Evolutionary conservation across 2,113 vertebrate species (phyloP).

Genomic region (Takifugu bimaculatus): DNA sequence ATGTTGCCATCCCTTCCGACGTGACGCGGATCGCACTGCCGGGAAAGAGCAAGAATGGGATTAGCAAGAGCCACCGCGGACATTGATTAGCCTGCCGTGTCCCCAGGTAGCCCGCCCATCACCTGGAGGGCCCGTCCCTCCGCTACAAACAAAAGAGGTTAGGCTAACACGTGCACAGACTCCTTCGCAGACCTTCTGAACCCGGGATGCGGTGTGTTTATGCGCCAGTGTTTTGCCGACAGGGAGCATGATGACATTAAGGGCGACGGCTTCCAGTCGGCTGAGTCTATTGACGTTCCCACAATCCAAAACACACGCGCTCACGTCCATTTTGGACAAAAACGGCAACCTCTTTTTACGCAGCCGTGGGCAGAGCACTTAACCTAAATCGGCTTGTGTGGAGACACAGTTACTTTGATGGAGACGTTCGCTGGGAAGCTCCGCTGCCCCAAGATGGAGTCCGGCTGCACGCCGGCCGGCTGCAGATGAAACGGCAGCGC

Average conservation of each 20-base stretch:
- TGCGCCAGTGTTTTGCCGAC: background rate
- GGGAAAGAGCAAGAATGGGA: constrained; percentile 29
- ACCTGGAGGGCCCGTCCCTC: background rate
- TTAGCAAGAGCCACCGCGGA: constrained; percentile 12
- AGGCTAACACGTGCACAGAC: too few relatives aligned
- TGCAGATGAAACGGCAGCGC: constrained; percentile 59
- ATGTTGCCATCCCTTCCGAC: constrained; percentile 94
- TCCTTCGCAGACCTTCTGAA: too few relatives aligned
- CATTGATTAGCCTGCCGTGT: constrained; percentile 15
- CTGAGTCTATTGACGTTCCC: constrained; percentile 28
- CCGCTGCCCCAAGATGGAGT: constrained; percentile 62
- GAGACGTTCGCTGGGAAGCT: constrained; percentile 48
- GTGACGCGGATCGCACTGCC: constrained; percentile 92
- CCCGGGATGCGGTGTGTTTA: background rate
- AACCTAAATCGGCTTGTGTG: constrained; percentile 41
- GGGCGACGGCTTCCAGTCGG: constrained; percentile 33
- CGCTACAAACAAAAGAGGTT: too few relatives aligned
- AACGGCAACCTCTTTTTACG: constrained; percentile 20
- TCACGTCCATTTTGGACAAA: constrained; percentile 33
- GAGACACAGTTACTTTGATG: constrained; percentile 34
- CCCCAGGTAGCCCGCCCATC: constrained; percentile 7
- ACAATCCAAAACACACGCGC: constrained; percentile 30
- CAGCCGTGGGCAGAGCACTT: constrained; percentile 49
- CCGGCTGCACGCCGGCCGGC: constrained; percentile 59
- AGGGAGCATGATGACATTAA: constrained; percentile 40